Percentiles rank a stretch among this genome's conserved stretches.
These are phyloP conservation scores for Automeris io DNA, from an alignment of 2,888 invertebrate species.

Conservation along the genomic window DNA sequence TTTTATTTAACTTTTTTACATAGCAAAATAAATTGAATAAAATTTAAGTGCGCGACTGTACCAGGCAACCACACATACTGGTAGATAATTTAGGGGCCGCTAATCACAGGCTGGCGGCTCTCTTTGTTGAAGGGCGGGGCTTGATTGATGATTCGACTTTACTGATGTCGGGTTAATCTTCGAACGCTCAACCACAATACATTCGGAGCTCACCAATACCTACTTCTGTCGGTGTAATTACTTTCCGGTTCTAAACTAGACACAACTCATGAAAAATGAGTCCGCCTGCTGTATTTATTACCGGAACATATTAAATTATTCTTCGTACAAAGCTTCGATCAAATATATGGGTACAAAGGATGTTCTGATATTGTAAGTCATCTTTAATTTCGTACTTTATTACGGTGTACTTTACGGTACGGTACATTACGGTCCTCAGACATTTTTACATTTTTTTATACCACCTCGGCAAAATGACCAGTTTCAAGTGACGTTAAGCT, in stretches of 20 bases:
- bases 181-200: conserved; percentile 13
- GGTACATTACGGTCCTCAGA: too few species aligned
- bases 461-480: too few species aligned
- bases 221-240: neutral
- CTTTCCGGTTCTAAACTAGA: neutral
- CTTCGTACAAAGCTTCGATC: too few species aligned
- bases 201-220: neutral
- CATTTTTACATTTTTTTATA: too few species aligned
- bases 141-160: conserved; percentile 58
- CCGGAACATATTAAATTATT: too few species aligned
- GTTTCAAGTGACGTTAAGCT: too few species aligned
- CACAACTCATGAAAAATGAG: neutral
- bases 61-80: conserved; percentile 16
- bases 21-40: neutral
- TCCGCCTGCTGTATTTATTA: neutral
- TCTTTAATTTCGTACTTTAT: too few species aligned
- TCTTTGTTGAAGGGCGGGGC: conserved; percentile 49
- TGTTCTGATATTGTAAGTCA: too few species aligned
- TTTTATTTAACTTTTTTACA: too few species aligned
- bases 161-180: conserved; percentile 43
- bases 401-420: too few species aligned
- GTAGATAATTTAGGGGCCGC: conserved; percentile 55
- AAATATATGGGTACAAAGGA: too few species aligned
- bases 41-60: neutral
- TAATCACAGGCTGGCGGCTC: conserved; percentile 53